Evolutionary conservation across 2,797 vertebrate genomes (phyloP), one percentile per base, ranked within the genome.

Genomic region (Protonibea diacanthus): DNA sequence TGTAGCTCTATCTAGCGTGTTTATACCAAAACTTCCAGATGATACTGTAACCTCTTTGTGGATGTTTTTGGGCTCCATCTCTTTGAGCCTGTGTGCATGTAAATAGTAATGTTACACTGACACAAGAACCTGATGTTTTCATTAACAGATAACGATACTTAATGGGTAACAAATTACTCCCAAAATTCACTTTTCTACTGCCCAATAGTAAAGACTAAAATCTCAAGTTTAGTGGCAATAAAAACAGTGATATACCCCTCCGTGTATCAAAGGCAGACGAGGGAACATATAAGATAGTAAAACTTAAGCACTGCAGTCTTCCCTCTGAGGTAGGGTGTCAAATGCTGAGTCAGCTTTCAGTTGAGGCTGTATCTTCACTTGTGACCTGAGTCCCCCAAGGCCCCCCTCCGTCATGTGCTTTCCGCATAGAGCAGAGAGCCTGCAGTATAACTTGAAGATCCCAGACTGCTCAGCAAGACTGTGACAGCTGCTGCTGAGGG

Each of bases 21-120:
- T 90, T 88, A 81, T 48, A 81, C 76, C 64, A 74, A 85, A 83
- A 83, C 72, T 6, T 78, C 60, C 48, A 3, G 40, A 74, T 61
- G n/a, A 67, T 33, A 25, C 25, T 25, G 25, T 25, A 62, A 33
- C 25, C 9, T 57, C 8, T 63, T 44, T 62, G 72, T 84, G 71
- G 74, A 79, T 72, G 44, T 67, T 83, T 75, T 84, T 64, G 45
- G 49, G 23, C 79, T 77, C 11, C 5, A 1, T 33, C 57, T 27
- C 51, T 75, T 71, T 77, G 15, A 75, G 48, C 48, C 53, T 80
- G 84, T 87, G 69, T 91, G 6, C 57, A 81, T 82, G 64, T 81
- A 76, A 88, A 89, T 49, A 76, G 5, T 21, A n/a, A 33, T 71
- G 49, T 60, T 61, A 57, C 64, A 60, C 63, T 66, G 18, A 49